Evolutionary conservation across 2,888 invertebrate genomes (phyloP), one percentile per base, ranked within the genome.

Genomic region (Ptychoptera contaminata): DNA sequence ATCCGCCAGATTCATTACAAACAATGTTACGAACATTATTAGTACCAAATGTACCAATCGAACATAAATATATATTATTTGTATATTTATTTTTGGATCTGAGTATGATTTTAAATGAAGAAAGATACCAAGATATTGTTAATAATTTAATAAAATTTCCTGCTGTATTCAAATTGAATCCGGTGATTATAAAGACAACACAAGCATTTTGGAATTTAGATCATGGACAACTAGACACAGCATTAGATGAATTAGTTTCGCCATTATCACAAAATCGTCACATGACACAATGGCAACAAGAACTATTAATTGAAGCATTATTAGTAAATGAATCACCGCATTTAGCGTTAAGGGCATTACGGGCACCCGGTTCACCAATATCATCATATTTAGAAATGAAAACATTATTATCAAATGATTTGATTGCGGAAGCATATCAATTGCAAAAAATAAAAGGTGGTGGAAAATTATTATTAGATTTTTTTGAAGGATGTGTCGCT

Each of bases 201-300:
- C 85, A 87, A 56, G 88, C 84, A 0, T 83, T 90, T 60, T 92
- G 92, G 91, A 77, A 84, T 52, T 68, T 93, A 11, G 92, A 93
- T 65, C 88, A 88, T 56, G 79, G 80, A 47, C 79, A 87, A 57
- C 86, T 81, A 63, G 75, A 80, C 61, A 49, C 53, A 31, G 58
- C 61, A 2, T 51, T 62, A 1, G 59, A 59, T 41, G 58, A 60
- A 44, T 55, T 62, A 14, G 54, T 61, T 42, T 61, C 59, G 11
- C 60, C 61, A 2, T 56, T 61, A 31, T 55, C 54, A 31, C 52
- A 54, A 29, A 52, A 53, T 32, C 50, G 49, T 8, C 52, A 55
- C 6, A 52, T 55, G 30, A 51, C 53, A 2, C 51, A 54, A 7
- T 66, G 66, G 66, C 58, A 63, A 47, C 54, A 58, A 1, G 57